Conservation (phyloP, 2,797 vertebrate species). For the Lithobates pipiens region DNA sequence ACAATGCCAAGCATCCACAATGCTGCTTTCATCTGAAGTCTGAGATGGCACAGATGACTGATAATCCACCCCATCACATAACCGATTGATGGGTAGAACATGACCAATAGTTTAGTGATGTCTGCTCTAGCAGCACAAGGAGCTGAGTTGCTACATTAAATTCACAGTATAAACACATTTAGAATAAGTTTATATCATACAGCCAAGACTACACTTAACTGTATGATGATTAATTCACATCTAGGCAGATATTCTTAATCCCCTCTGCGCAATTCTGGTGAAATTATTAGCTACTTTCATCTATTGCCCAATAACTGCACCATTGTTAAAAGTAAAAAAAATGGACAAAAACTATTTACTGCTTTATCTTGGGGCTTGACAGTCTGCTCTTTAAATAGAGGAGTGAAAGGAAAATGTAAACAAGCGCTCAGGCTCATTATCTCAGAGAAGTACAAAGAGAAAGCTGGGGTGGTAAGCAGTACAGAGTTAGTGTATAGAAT, state of each 20-base stretch:
- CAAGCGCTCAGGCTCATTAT: neutral
- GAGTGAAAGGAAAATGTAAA: neutral
- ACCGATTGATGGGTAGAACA: too few species aligned
- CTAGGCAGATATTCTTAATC: neutral
- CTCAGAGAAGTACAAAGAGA: neutral
- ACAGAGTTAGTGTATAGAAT: neutral
- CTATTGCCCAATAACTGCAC: neutral
- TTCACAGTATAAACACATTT: neutral
- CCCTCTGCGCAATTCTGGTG: neutral
- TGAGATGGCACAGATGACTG: too few species aligned
- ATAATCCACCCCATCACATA: too few species aligned
- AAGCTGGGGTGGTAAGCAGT: neutral
- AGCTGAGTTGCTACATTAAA: neutral
- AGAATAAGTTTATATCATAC: neutral
- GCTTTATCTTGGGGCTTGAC: neutral
- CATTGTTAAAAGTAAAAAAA: slow-evolving; percentile 7
- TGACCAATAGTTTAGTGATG: too few species aligned
- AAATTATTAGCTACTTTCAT: slow-evolving; percentile 15
- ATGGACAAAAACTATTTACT: slow-evolving; percentile 26
- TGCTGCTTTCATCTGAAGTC: too few species aligned
- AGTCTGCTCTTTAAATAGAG: neutral
- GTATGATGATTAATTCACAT: neutral
- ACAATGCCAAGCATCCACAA: too few species aligned
- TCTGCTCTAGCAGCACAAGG: too few species aligned
- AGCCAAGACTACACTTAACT: neutral